Base-by-base conservation (phyloP, 2,888 invertebrate genomes). In the Brachyopa scutellaris region DNA sequence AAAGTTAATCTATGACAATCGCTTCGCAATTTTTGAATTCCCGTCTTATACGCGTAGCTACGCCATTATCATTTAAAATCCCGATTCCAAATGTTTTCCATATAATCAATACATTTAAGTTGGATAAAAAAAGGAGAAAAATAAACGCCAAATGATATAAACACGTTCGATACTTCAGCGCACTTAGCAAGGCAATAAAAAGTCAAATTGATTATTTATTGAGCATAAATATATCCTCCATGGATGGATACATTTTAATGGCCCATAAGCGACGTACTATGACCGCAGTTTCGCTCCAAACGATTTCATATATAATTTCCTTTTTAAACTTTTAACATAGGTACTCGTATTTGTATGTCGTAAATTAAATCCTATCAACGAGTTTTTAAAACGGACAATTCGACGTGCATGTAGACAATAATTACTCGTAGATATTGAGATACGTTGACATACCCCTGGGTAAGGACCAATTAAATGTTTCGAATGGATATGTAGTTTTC, bases 121-220 rank as follows among this genome's bases (percentile, higher is more conserved):
- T n/a, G n/a, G n/a, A n/a, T n/a, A n/a, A n/a, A 1, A 17, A 9
- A 42, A 23, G 9, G 8, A 9, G n/a, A 11, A 47, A 13, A 23
- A 21, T 23, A 23, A 47, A 13, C 11, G n/a, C 5, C n/a, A n/a
- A 45, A 21, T 11, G 29, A 13, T 29, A 8, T 6, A 47, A 3
- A 26, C 26, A 29, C 31, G 2, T 5, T 7, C 7, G 21, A 3
- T 11, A 11, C 13, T 21, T 9, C 13, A 38, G 13, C 36, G 23
- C 55, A 55, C 55, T 55, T 55, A 55, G 13, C 55, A 38, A 9
- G 17, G 36, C 55, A 55, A 55, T 55, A 36, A 55, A 55, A 36
- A 13, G 19, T 21, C 5, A 55, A 55, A 9, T n/a, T 6, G 36
- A 36, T 55, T 55, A 55, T 55, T 55, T 36, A 55, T 55, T 36